Evolutionary conservation across 2,113 vertebrate species (phyloP).

Genomic region (Pavo muticus): DNA sequence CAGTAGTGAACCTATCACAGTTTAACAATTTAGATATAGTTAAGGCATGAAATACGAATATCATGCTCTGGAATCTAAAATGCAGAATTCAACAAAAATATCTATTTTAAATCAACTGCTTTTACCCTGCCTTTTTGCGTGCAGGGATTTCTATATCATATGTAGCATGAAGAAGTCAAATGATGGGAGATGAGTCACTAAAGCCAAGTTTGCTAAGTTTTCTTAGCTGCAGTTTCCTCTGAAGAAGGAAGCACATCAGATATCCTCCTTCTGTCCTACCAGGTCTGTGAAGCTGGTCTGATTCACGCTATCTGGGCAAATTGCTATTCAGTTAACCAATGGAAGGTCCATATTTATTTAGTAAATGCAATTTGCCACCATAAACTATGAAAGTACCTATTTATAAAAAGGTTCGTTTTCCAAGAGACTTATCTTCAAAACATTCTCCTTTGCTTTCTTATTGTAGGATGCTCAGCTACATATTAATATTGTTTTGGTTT

Average conservation of each 20-base stretch:
- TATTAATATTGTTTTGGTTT: not conserved
- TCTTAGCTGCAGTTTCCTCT: not conserved
- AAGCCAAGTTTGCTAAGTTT: conserved; percentile 12
- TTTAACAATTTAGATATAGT: not conserved
- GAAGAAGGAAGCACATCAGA: not conserved
- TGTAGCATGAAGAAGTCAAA: conserved; percentile 3
- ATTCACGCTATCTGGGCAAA: not conserved
- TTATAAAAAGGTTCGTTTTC: not conserved
- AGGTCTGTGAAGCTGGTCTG: not conserved
- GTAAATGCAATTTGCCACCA: not conserved
- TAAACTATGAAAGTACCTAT: not conserved
- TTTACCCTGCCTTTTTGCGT: not conserved
- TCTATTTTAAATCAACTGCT: not conserved
- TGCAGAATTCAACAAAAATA: not conserved
- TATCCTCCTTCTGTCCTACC: not conserved
- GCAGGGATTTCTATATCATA: not conserved
- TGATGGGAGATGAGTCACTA: not conserved
- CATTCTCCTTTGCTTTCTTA: not conserved
- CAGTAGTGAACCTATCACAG: not conserved
- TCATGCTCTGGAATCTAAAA: not conserved
- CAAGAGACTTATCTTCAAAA: not conserved
- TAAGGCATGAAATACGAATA: conserved; percentile 46
- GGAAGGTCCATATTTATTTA: not conserved
- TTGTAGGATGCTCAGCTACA: not conserved
- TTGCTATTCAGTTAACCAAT: not conserved